Evolutionary conservation across 1,140 invertebrate species (phyloP), one percentile per base, ranked within the genome.

Genomic region (Drosophila jambulina): DNA sequence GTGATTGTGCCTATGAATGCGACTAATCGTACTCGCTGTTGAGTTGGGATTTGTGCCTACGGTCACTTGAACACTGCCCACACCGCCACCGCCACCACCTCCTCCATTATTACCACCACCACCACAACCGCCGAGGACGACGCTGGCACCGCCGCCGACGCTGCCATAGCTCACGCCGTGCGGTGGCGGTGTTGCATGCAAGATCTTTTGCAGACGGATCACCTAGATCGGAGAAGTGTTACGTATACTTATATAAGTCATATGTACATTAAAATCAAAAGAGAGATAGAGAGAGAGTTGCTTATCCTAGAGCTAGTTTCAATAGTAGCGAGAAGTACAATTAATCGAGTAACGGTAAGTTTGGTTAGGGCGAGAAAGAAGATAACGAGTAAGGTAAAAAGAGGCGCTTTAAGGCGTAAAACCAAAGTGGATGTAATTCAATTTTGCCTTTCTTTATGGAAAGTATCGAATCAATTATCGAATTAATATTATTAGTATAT

Each of bases 151-250:
- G 43, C 61, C 82, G 75, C 68, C 75, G 60, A 82, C 82, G 64
- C 82, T 82, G 70, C 82, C 82, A 82, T 87, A 87, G 69, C 65
- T 60, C 40, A 87, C 82, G 82, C 79, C 71, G 76, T 87, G 85
- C 81, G 88, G 78, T 82, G 91, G 91, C 80, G 91, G 91, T 72
- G 91, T 85, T 74, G 91, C 91, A 78, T 92, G 91, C 80, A 92
- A 92, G 68, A 92, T 92, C 85, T 91, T 92, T 78, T 92, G 91
- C 69, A 92, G 91, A 74, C 91, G 91, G 81, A 92, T 91, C 80
- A 92, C 91, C 91, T 92, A 68, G 53, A 72, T 72, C 70, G 45
- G 54, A 92, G 71, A 91, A 84, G 68, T 75, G 75, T 79, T 78
- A 58, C 56, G 78, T 84, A 84, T 83, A 83, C 68, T 76, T 54